Evolutionary conservation across 2,888 invertebrate species (phyloP), one percentile per base, ranked within the genome.

Genomic region (Bruchidius siliquastri): DNA sequence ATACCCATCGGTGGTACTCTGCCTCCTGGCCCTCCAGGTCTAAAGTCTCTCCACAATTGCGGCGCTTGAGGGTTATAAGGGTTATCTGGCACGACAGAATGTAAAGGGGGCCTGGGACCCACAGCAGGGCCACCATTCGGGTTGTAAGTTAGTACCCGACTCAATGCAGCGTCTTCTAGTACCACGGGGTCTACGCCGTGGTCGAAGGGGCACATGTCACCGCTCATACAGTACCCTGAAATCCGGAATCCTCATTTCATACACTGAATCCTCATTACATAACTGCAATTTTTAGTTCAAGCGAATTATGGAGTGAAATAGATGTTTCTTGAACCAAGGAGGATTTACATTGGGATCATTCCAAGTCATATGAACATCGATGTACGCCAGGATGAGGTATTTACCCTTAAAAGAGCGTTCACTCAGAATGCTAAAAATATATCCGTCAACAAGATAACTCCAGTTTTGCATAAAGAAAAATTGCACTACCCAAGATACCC

Each of bases 151-250:
- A 90, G 83, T 71, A 91, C 90, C 0, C 88, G 86, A 73, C 88
- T 88, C 30, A 91, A 84, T 20, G 89, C 91, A 0, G 95, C 91
- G 84, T 97, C 96, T 83, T 98, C 98, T 32, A 99, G 88, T 0
- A 99, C 96, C 0, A 99, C 96, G 0, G 99, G 98, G 87, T 99
- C 98, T 0, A 92, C 90, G 6, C 99, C 99, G 88, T 99, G 99
- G 88, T 99, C 98, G 90, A 92, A 99, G 4, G 95, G 96, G 85
- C 99, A 99, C 76, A 96, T 91, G 86, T 99, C 99, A 0, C 99
- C 99, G 2, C 96, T 91, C 92, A 98, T 96, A 86, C 99, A 99
- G 75, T 80, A 82, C 20, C 79, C 74, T 77, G 67, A 71, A 67
- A 71, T 18, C 68, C 20, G 6, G 18, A 49, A 49, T 49, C 18